phyloP scores from a whole-genome alignment of 2,888 invertebrate genomes.

The Orthosia gothica region DNA sequence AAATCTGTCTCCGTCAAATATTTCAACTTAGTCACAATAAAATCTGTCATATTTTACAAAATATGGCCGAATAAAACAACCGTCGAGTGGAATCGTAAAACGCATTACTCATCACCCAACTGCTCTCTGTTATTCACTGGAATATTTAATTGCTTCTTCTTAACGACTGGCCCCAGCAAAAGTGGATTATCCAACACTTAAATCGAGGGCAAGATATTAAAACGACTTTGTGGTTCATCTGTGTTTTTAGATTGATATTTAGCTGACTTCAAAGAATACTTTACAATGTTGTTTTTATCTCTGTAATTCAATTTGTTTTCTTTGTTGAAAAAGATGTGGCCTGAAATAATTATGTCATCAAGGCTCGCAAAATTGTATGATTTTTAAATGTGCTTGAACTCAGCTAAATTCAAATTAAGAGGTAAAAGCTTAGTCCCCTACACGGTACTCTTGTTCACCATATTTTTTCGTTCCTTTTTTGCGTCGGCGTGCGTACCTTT shows the following conservation, averaged over 20 bases:
- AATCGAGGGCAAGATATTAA: slow-evolving; percentile 73
- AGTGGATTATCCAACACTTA: slow-evolving; percentile 71
- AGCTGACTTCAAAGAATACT: slow-evolving; percentile 62
- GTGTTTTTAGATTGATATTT: slow-evolving; percentile 64
- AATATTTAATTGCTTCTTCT: slow-evolving; percentile 76
- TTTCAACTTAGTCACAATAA: slow-evolving; percentile 55
- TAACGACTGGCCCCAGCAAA: slow-evolving; percentile 75
- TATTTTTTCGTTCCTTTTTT: slow-evolving; percentile 90
- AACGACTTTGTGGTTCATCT: slow-evolving; percentile 73
- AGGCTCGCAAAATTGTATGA: not conserved
- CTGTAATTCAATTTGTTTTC: slow-evolving; percentile 29
- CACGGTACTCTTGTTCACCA: slow-evolving; percentile 82
- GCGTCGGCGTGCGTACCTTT: slow-evolving; percentile 92
- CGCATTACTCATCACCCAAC: slow-evolving; percentile 69
- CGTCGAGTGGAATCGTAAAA: slow-evolving; percentile 67
- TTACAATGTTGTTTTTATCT: slow-evolving; percentile 24
- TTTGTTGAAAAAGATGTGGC: slow-evolving; percentile 29
- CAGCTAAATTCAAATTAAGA: slow-evolving; percentile 54
- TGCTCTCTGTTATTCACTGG: slow-evolving; percentile 73
- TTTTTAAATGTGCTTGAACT: slow-evolving; percentile 38
- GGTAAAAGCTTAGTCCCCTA: slow-evolving; percentile 65
- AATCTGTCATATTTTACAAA: slow-evolving; percentile 68
- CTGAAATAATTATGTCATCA: slow-evolving; percentile 7
- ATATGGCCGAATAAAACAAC: slow-evolving; percentile 62
- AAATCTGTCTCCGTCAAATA: slow-evolving; percentile 60